Evolutionary conservation across 2,113 vertebrate species (phyloP), one percentile per base, ranked within the genome.

Genomic region (Syngnathus scovelli): DNA sequence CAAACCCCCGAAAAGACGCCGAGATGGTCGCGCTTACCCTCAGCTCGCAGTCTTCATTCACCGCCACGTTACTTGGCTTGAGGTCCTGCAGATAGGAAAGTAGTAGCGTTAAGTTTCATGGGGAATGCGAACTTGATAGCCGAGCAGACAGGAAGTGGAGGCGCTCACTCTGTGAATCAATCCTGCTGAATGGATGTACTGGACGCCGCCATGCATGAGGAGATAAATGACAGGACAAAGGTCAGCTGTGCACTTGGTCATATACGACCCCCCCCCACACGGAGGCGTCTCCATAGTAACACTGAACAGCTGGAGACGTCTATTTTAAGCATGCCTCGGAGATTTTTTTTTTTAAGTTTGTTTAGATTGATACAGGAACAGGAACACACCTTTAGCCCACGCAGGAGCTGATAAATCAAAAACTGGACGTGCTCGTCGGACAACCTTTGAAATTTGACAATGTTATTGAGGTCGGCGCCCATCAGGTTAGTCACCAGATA

Each of bases 121-220:
- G 13, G 4, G 18, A 62, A 59, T n/a, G 9, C 33, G 41, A 66
- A 49, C 41, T 19, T 60, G 64, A n/a, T 43, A 7, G 43, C 46
- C 18, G 73, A 60, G 66, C 23, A 37, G 49, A 63, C 59, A 36
- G 71, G 58, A 71, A 38, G 54, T 38, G 62, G 41, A 61, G 41
- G 21, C 48, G 89, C 96, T 96, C 87, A 99, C 97, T 91, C 96
- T 90, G 84, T 98, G 97, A 77, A 99, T 96, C 89, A 99, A 92
- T 85, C 97, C 97, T 0, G 96, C 97, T 44, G 97, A 98, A 88
- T 98, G 97, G 88, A 99, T 97, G 87, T 98, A 98, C 96, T 98
- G 92, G 83, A 72, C 7, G 48, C 58, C 49, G 58, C 41, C 6
- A 21, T 12, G 62, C 55, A 1, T 63, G 68, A 54, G 56, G 64